Evolutionary conservation across 2,888 invertebrate genomes (phyloP).

Genomic region (Leptothorax acervorum): DNA sequence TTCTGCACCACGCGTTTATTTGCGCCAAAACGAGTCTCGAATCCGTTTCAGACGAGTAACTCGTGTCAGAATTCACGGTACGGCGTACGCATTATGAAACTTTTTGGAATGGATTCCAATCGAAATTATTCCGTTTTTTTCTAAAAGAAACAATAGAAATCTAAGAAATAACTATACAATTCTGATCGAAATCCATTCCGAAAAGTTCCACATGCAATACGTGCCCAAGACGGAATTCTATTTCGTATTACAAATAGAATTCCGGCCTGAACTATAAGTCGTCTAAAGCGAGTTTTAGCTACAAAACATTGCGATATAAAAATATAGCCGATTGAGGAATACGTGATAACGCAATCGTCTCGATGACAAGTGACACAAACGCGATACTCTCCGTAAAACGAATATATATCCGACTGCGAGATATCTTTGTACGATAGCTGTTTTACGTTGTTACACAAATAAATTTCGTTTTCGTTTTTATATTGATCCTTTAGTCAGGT

Average conservation of each 20-base stretch:
- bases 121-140: no score
- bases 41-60: neutral
- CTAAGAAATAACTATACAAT: no score
- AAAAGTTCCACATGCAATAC: no score
- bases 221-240: neutral
- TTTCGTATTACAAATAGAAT: neutral
- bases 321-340: neutral
- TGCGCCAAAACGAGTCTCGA: neutral
- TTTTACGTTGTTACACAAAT: conserved; percentile 25
- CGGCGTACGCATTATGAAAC: no score
- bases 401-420: neutral
- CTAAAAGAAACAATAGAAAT: no score
- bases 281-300: neutral
- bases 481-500: neutral
- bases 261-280: neutral
- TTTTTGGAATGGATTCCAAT: no score
- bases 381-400: neutral
- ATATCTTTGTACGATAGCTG: conserved; percentile 27
- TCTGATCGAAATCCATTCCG: no score
- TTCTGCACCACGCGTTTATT: neutral
- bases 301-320: neutral
- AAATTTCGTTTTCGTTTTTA: conserved; percentile 24
- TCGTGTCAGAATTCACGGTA: neutral
- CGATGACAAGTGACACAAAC: neutral
- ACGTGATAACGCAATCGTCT: neutral